A percentile compares a stretch with the other conserved stretches of the same genome.
Evolutionary conservation across 1,140 invertebrate genomes (phyloP).

Genomic region (Chrysopa pallens): DNA sequence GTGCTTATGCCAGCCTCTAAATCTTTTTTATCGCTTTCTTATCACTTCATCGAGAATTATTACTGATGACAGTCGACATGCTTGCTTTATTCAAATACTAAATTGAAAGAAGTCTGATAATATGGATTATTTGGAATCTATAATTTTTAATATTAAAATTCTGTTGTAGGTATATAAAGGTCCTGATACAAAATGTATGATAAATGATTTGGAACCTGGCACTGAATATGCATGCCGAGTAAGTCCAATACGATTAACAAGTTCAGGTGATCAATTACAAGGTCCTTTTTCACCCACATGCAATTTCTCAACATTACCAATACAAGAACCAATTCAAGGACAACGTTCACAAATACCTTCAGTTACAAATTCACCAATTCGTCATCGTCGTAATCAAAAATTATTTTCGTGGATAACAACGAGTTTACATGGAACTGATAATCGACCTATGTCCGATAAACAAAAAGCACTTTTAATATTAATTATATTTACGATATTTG

Average conservation of each 20-base stretch:
- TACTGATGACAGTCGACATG: too few species aligned
- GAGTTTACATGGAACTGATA: slow-evolving; percentile 14
- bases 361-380: slow-evolving; percentile 8
- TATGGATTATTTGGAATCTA: neutral
- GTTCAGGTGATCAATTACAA: slow-evolving; percentile 29
- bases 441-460: slow-evolving; percentile 36
- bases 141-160: slow-evolving; percentile 1
- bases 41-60: too few species aligned
- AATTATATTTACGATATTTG: slow-evolving; percentile 36
- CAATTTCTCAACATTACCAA: slow-evolving; percentile 29
- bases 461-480: slow-evolving; percentile 45
- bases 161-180: slow-evolving; percentile 48
- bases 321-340: slow-evolving; percentile 15
- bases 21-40: too few species aligned
- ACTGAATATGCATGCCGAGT: slow-evolving; percentile 55
- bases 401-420: slow-evolving; percentile 12
- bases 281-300: slow-evolving; percentile 45
- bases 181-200: slow-evolving; percentile 36
- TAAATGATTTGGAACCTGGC: slow-evolving; percentile 47
- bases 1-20: too few species aligned
- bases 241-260: slow-evolving; percentile 43
- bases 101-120: too few species aligned
- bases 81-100: too few species aligned
- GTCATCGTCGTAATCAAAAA: slow-evolving; percentile 7
- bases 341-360: slow-evolving; percentile 12